Percentiles rank a stretch among this genome's conserved stretches.
Conservation (phyloP, 2,797 vertebrate genomes). For the Morelia viridis region DNA sequence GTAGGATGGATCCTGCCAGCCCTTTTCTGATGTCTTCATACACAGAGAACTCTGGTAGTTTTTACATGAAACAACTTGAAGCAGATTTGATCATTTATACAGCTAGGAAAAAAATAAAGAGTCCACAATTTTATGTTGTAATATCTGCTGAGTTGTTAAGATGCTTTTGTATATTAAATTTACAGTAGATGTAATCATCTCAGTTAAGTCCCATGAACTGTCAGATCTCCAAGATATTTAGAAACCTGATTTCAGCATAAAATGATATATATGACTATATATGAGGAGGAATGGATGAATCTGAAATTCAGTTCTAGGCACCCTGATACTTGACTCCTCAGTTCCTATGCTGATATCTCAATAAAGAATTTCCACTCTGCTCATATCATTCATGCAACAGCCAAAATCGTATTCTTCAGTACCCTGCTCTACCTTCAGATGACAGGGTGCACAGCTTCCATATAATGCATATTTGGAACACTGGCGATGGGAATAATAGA, state of each 20-base stretch:
- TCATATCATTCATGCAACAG: background rate
- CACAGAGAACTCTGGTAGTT: constrained; percentile 4
- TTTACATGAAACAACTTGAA: background rate
- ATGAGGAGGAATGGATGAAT: background rate
- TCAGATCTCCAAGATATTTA: background rate
- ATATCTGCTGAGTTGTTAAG: background rate
- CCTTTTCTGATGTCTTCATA: background rate
- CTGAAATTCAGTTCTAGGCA: background rate
- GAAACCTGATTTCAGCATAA: background rate
- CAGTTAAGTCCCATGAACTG: background rate
- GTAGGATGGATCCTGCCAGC: background rate
- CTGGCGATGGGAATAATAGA: background rate
- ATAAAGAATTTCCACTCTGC: background rate
- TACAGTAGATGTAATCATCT: background rate
- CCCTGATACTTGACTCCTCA: background rate
- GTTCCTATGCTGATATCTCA: background rate
- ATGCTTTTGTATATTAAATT: background rate
- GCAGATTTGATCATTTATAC: background rate
- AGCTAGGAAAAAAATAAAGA: background rate
- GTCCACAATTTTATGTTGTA: background rate
- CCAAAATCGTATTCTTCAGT: background rate
- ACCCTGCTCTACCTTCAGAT: background rate
- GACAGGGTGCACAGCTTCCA: background rate
- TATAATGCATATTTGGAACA: background rate
- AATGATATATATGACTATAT: background rate